Percentiles rank a stretch among this genome's conserved stretches.
phyloP scores from a whole-genome alignment of 2,113 vertebrate genomes.

The Microcebus lehilahytsara region DNA sequence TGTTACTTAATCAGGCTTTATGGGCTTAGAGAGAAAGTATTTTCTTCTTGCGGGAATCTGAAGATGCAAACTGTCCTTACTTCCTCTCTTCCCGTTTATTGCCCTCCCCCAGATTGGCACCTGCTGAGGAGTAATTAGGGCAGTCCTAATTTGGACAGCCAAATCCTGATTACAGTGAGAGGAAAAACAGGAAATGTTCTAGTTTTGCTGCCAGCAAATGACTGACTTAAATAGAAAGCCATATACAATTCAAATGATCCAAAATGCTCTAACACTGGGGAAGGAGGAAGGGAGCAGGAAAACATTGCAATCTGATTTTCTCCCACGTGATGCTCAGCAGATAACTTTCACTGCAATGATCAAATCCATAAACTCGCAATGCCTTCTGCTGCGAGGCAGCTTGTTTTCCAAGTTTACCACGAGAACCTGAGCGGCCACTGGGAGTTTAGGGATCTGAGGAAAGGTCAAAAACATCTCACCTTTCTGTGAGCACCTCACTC shows the following conservation, averaged over 20 bases:
- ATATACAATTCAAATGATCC: conserved; percentile 75
- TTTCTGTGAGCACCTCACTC: not conserved
- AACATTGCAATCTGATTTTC: not conserved
- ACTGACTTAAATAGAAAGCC: conserved; percentile 84
- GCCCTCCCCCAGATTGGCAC: conserved; percentile 80
- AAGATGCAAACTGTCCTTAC: conserved; percentile 66
- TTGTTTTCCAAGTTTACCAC: not conserved
- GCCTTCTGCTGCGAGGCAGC: conserved; percentile 83
- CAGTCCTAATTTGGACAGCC: conserved; percentile 83
- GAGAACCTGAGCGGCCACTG: not conserved
- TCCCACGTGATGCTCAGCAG: not conserved
- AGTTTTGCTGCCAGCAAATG: conserved; percentile 81
- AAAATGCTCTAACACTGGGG: conserved; percentile 64
- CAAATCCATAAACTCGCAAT: conserved; percentile 50
- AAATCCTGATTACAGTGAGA: conserved; percentile 83
- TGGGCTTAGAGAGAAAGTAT: conserved; percentile 35
- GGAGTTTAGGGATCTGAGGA: not conserved
- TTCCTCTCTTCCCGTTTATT: conserved; percentile 72
- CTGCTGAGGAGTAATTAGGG: conserved; percentile 85
- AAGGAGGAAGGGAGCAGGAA: conserved; percentile 51
- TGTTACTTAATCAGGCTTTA: not conserved
- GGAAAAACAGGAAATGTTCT: conserved; percentile 83
- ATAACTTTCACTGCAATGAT: not conserved
- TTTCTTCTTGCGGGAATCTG: conserved; percentile 68
- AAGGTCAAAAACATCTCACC: not conserved